These are phyloP conservation scores for Calliphora vicina DNA, from an alignment of 1,140 invertebrate genomes.

Conservation along the genomic window DNA sequence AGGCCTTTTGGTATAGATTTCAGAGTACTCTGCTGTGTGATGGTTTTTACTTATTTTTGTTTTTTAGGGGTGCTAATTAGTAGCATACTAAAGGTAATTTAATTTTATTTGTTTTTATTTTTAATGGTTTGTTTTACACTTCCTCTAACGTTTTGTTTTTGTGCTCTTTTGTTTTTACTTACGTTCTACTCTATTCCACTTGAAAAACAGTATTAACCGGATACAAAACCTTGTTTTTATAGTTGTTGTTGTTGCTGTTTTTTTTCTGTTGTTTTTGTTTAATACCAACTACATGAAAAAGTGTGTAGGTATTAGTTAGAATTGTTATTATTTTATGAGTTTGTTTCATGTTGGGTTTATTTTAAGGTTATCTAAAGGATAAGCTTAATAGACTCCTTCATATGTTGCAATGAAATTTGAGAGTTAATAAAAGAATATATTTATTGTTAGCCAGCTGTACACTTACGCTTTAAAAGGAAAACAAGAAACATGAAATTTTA, in stretches of 20 bases:
- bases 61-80: neutral
- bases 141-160: neutral
- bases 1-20: no score
- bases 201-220: neutral
- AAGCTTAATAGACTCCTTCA: neutral
- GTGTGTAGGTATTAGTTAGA: neutral
- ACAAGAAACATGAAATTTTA: neutral
- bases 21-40: no score
- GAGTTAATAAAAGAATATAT: neutral
- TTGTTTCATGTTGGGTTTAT: neutral
- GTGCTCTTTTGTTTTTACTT: neutral
- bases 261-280: neutral
- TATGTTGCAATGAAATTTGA: neutral
- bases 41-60: neutral
- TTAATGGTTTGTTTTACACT: slow-evolving; percentile 10
- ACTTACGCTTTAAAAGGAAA: neutral
- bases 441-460: neutral
- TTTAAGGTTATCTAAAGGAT: neutral
- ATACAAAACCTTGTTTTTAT: neutral
- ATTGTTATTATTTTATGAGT: neutral
- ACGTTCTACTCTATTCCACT: neutral
- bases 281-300: neutral
- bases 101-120: slow-evolving; percentile 6
- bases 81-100: neutral
- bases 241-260: neutral